These are phyloP conservation scores for Nephrocerus scutellatus DNA, from an alignment of 2,888 invertebrate genomes.

Conservation along the genomic window DNA sequence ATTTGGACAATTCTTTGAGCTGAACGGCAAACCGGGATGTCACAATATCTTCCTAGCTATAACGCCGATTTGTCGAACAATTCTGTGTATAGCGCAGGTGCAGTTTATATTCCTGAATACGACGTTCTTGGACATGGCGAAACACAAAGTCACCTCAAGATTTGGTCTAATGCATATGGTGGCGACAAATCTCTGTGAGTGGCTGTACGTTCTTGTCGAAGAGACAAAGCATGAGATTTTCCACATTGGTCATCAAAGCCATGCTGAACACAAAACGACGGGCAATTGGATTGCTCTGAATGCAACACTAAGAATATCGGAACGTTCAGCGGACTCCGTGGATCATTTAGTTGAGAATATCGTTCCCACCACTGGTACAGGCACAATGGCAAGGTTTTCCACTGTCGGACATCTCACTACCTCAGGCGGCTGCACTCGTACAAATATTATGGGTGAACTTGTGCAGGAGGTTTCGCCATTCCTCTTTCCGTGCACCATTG, in stretches of 20 bases:
- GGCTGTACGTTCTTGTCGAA: slow-evolving; percentile 80
- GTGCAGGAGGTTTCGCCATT: slow-evolving; percentile 69
- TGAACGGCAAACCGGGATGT: slow-evolving; percentile 55
- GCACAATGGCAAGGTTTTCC: not conserved
- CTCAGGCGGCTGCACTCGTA: slow-evolving; percentile 51
- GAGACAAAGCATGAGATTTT: slow-evolving; percentile 84
- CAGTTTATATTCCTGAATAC: slow-evolving; percentile 91
- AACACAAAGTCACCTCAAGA: slow-evolving; percentile 65
- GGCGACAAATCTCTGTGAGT: slow-evolving; percentile 87
- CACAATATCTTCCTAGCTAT: slow-evolving; percentile 62
- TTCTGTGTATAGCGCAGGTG: slow-evolving; percentile 81
- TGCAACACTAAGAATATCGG: slow-evolving; percentile 23
- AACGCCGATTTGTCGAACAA: slow-evolving; percentile 73
- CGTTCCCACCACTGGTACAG: slow-evolving; percentile 21
- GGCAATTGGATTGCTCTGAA: slow-evolving; percentile 35
- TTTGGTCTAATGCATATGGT: slow-evolving; percentile 89
- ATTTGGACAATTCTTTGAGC: slow-evolving; percentile 70
- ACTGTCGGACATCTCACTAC: not conserved
- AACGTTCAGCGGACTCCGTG: slow-evolving; percentile 1
- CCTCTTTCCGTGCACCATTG: slow-evolving; percentile 82
- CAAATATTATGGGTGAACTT: slow-evolving; percentile 64
- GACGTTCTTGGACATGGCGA: slow-evolving; percentile 61
- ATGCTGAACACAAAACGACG: too few species aligned
- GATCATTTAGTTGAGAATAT: slow-evolving; percentile 9
- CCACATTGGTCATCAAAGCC: slow-evolving; percentile 56